Percentiles rank a stretch among this genome's conserved stretches.
Conservation (phyloP, 2,888 invertebrate genomes). For the Glaucopsyche alexis region DNA sequence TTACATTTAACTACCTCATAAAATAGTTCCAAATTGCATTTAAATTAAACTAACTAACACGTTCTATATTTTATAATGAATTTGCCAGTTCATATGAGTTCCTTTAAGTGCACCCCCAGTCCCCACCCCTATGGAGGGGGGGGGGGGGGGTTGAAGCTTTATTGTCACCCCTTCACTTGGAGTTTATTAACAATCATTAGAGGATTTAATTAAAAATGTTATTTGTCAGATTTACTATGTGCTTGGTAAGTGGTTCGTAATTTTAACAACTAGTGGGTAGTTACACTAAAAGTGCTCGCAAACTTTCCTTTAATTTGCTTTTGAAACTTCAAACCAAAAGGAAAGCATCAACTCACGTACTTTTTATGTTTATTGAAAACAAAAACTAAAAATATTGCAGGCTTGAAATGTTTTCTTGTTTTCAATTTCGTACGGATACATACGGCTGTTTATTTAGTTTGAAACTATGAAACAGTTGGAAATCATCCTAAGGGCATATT, state of each 20-base stretch:
- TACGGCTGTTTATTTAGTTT: no score
- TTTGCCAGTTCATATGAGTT: conserved; percentile 21
- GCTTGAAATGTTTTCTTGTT: not conserved
- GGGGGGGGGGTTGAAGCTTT: not conserved
- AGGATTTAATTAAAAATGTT: conserved; percentile 28
- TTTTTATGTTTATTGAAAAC: not conserved
- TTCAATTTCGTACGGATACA: not conserved
- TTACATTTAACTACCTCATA: not conserved
- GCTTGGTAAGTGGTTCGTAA: not conserved
- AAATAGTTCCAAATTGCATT: conserved; percentile 24
- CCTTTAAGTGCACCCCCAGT: conserved; percentile 19
- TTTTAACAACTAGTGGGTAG: not conserved
- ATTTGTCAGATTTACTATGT: conserved; percentile 26
- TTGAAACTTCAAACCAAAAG: not conserved
- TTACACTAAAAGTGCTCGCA: not conserved
- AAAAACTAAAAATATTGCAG: not conserved
- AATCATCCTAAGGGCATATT: no score
- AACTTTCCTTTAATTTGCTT: conserved; percentile 1
- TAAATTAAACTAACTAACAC: not conserved
- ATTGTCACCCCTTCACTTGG: conserved; percentile 17
- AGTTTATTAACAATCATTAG: conserved; percentile 29
- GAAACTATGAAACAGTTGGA: no score
- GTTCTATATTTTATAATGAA: conserved; percentile 16
- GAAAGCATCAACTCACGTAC: not conserved
- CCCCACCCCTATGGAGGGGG: not conserved